Base-by-base conservation (phyloP, 2,888 invertebrate species). In the Pterostichus niger region DNA sequence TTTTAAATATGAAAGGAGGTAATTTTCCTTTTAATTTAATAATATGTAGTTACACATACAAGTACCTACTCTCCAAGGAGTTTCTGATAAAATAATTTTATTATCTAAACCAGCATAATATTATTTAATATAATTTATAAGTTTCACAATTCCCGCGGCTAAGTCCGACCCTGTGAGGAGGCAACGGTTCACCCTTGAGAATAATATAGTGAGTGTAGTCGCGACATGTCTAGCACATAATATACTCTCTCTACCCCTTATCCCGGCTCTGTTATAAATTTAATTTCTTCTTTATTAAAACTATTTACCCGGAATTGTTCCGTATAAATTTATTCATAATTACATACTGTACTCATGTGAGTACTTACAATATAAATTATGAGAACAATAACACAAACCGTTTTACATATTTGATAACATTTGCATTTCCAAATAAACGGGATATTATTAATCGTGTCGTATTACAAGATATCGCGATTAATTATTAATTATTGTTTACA, bases 221-320 rank as follows among this genome's bases (percentile, higher is more conserved):
- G 52, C 31, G 75, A 49, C 75, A 52, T 75, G 75, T 52, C 49
- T 52, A 49, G 52, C 49, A 75, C 75, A 75, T 75, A 75, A 75
- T 75, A 75, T 52, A 75, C 49, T n/a, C 13, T 15, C 46, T n/a
- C 15, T 17, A 13, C 24, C 31, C 75, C 75, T 52, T 31, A 31
- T 11, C 13, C 33, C 52, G 33, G n/a, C 33, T 13, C 49, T 52
- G 33, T 11, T 52, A 75, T 75, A 75, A 75, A 75, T 75, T 75
- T 75, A 75, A 75, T 75, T 75, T 75, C 75, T 75, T 75, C 75
- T 75, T 75, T 75, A 75, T 52, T 33, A 75, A 75, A 52, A 52
- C 75, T 75, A 75, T 75, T 71, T 71, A 13, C 6, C 5, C 10
- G 17, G 68, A 71, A 71, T 40, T 44, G 44, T 71, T 24, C 64